Evolutionary conservation across 2,888 invertebrate genomes (phyloP).

Genomic region (Eristalinus aeneus): DNA sequence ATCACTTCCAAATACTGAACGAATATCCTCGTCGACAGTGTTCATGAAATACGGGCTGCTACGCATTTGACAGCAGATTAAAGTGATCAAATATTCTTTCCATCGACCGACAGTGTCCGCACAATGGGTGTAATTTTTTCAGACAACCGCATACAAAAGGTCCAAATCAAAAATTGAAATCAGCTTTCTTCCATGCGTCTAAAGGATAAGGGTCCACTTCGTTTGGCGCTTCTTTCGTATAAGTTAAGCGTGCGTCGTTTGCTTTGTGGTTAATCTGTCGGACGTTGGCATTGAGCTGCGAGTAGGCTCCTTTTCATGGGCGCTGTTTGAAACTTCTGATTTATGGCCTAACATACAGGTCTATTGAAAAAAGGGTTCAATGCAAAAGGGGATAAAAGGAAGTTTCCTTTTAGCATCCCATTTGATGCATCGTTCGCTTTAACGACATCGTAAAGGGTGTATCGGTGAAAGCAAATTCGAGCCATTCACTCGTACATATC

Average conservation of each 20-base stretch:
- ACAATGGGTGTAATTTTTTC: slow-evolving; percentile 32
- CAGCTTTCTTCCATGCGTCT: slow-evolving; percentile 12
- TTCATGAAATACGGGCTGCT: slow-evolving; percentile 6
- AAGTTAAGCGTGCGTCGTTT: neutral
- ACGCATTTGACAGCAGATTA: slow-evolving; percentile 43
- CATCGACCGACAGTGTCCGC: neutral
- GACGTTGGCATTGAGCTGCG: slow-evolving; percentile 6
- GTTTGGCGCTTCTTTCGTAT: slow-evolving; percentile 4
- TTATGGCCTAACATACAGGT: slow-evolving; percentile 27
- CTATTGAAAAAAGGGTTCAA: slow-evolving; percentile 28
- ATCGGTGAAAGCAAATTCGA: neutral
- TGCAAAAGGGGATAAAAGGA: neutral
- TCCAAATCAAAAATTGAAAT: slow-evolving; percentile 39
- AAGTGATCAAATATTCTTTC: slow-evolving; percentile 6
- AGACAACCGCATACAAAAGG: slow-evolving; percentile 39
- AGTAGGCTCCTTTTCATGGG: neutral
- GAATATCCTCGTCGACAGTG: slow-evolving; percentile 36
- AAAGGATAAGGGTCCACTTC: neutral
- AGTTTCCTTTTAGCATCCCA: slow-evolving; percentile 4
- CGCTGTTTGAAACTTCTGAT: slow-evolving; percentile 30
- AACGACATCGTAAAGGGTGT: slow-evolving; percentile 43
- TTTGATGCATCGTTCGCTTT: slow-evolving; percentile 23
- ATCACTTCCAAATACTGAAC: neutral
- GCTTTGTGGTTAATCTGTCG: slow-evolving; percentile 26
- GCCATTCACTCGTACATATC: neutral